These are phyloP conservation scores for Lordiphosa stackelbergi DNA, from an alignment of 1,140 invertebrate species.

Conservation along the genomic window DNA sequence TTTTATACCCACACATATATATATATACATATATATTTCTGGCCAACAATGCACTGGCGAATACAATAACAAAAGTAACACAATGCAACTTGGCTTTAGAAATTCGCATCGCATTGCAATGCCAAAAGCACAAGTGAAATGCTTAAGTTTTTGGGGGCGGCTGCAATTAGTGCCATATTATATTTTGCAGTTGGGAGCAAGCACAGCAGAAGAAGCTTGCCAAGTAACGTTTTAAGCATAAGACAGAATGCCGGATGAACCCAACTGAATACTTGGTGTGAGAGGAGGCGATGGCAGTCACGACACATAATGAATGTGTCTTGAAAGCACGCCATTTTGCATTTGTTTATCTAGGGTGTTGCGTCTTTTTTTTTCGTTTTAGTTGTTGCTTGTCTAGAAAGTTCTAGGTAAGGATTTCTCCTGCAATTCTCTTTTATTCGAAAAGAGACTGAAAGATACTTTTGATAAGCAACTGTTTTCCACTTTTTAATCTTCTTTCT, in stretches of 20 bases:
- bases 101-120: constrained; percentile 29
- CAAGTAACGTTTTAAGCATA: constrained; percentile 38
- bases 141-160: constrained; percentile 30
- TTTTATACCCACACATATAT: constrained; percentile 19
- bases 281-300: constrained; percentile 19
- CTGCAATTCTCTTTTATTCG: neutral
- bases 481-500: no score
- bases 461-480: no score
- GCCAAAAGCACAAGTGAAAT: constrained; percentile 39
- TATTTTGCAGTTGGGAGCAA: constrained; percentile 30
- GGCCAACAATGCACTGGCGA: constrained; percentile 7
- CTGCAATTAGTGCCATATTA: constrained; percentile 63
- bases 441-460: no score
- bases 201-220: neutral
- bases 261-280: neutral
- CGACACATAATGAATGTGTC: constrained; percentile 45
- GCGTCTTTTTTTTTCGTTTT: constrained; percentile 10
- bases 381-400: neutral
- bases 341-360: constrained; percentile 38
- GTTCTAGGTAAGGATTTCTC: neutral
- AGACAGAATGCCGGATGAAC: constrained; percentile 3
- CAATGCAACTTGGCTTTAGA: constrained; percentile 40
- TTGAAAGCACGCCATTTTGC: constrained; percentile 43
- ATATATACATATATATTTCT: neutral
- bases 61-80: constrained; percentile 12